phyloP scores from a whole-genome alignment of 1,140 invertebrate species.

The Bombus vancouverensis region DNA sequence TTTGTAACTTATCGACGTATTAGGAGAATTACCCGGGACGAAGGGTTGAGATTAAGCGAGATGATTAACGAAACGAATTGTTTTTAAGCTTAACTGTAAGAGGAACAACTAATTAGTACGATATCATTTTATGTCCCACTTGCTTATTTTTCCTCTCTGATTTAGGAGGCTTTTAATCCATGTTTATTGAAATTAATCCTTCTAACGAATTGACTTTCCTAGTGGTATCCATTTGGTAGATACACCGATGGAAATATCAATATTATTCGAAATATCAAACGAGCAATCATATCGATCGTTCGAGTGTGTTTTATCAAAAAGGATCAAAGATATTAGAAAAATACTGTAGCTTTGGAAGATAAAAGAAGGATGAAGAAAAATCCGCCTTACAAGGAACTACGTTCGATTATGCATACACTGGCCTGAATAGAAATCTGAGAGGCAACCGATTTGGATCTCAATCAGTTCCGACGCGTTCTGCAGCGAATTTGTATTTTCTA shows the following conservation, averaged over 20 bases:
- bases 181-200: neutral
- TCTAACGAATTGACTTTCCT: neutral
- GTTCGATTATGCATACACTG: constrained; percentile 50
- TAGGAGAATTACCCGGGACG: neutral
- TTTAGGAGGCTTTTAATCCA: neutral
- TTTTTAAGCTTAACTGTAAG: neutral
- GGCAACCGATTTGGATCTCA: constrained; percentile 22
- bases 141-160: too few species aligned
- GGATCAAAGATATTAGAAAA: neutral
- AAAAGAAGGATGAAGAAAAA: neutral
- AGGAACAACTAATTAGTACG: neutral
- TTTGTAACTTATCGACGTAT: neutral
- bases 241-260: too few species aligned
- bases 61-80: neutral
- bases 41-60: neutral
- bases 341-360: neutral
- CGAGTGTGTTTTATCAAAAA: neutral
- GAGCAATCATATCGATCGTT: neutral
- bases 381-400: constrained; percentile 7
- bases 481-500: constrained; percentile 24
- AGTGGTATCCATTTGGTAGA: neutral
- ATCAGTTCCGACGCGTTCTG: constrained; percentile 9
- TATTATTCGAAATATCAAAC: neutral
- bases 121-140: neutral
- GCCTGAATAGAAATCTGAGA: constrained; percentile 44